Conservation (phyloP, 2,888 invertebrate species). For the Nomada ruficornis region DNA sequence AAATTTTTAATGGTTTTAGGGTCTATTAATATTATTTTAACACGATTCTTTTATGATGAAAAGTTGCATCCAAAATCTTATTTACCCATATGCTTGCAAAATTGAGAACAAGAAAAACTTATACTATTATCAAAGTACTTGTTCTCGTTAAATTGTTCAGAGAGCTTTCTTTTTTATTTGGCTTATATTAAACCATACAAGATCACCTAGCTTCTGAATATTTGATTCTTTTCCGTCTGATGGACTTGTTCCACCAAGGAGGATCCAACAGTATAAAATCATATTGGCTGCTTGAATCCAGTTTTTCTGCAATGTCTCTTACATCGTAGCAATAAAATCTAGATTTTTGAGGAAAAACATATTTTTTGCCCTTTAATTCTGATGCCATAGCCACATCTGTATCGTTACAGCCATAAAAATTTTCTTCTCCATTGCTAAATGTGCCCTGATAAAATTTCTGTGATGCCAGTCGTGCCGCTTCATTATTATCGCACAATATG, state of each 20-base stretch:
- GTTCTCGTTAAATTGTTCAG: conserved; percentile 62
- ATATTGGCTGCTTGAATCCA: conserved; percentile 86
- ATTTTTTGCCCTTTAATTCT: conserved; percentile 84
- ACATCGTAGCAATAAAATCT: conserved; percentile 89
- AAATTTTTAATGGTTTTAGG: neutral
- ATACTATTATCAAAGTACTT: conserved; percentile 63
- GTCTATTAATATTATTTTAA: conserved; percentile 22
- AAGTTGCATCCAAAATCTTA: conserved; percentile 63
- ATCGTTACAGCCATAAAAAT: conserved; percentile 87
- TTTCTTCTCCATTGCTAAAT: conserved; percentile 71
- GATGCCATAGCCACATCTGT: conserved; percentile 85
- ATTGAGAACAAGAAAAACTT: conserved; percentile 64
- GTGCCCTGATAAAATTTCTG: conserved; percentile 83
- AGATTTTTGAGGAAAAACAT: conserved; percentile 89
- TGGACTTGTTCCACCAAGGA: conserved; percentile 98
- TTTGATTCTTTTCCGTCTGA: conserved; percentile 90
- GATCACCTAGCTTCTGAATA: conserved; percentile 87
- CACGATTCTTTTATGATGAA: conserved; percentile 44
- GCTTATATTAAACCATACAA: conserved; percentile 59
- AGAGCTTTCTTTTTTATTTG: conserved; percentile 53
- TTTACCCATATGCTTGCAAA: conserved; percentile 58
- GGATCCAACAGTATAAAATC: conserved; percentile 96
- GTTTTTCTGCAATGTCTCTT: conserved; percentile 86
- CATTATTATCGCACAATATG: conserved; percentile 78
- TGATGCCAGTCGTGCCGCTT: conserved; percentile 80